phyloP scores from a whole-genome alignment of 92 coral and sea anemone species.

The Siderastrea siderea region DNA sequence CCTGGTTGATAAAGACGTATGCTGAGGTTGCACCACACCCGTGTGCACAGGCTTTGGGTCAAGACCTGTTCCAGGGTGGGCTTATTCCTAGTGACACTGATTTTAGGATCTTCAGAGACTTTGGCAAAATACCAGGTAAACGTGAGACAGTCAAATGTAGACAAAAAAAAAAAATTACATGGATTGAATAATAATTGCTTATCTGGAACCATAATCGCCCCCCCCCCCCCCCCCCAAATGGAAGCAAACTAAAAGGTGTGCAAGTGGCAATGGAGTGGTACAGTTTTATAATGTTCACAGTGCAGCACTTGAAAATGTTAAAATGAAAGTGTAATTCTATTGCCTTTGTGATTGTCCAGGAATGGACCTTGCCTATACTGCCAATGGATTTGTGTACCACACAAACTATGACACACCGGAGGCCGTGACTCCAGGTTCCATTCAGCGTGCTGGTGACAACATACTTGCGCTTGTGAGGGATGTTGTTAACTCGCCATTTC shows the following conservation, averaged over 20 bases:
- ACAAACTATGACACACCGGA: conserved; percentile 89
- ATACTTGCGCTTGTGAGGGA: conserved; percentile 81
- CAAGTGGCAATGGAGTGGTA: too few species aligned
- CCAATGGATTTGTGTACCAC: conserved; percentile 98
- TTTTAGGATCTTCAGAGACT: conserved; percentile 93
- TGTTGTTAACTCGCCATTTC: conserved; percentile 86
- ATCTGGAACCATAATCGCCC: too few species aligned
- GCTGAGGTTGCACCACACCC: conserved; percentile 95
- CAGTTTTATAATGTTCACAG: too few species aligned
- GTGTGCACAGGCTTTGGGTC: conserved; percentile 93
- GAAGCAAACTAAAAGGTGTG: too few species aligned
- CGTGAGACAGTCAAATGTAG: too few species aligned
- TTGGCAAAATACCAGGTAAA: conserved; percentile 93
- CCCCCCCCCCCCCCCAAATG: too few species aligned
- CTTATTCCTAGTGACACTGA: conserved; percentile 96
- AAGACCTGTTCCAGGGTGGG: conserved; percentile 94
- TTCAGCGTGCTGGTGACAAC: conserved; percentile 98
- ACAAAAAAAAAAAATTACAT: too few species aligned
- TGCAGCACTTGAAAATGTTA: not conserved
- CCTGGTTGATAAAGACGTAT: conserved; percentile 94
- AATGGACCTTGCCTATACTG: conserved; percentile 94
- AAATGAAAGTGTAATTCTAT: not conserved
- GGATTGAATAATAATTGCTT: too few species aligned
- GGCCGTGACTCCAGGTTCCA: conserved; percentile 92
- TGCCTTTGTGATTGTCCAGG: conserved; percentile 46